Percentiles rank a stretch among this genome's conserved stretches.
Evolutionary conservation across 2,797 vertebrate species (phyloP).

Genomic region (Amniataba percoides): DNA sequence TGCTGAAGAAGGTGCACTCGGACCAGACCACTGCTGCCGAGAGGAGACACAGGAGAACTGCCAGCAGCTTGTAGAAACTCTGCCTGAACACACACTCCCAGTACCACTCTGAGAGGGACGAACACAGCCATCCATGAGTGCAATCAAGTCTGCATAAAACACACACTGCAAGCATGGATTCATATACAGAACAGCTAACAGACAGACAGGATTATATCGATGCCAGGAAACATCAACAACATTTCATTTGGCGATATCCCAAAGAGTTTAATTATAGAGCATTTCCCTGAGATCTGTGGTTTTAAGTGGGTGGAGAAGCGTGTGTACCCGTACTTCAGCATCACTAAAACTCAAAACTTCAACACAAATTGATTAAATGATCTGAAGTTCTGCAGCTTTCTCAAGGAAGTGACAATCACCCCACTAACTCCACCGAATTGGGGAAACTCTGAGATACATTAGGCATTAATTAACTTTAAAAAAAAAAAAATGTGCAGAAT

Average conservation of each 20-base stretch:
- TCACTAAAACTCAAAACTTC: neutral
- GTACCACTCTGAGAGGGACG: slow-evolving; percentile 90
- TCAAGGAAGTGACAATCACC: neutral
- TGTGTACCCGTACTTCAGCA: neutral
- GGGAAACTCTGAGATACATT: neutral
- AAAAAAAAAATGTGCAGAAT: neutral
- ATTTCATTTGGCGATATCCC: neutral
- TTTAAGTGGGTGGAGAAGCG: neutral
- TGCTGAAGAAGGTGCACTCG: slow-evolving; percentile 97
- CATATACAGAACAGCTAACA: neutral
- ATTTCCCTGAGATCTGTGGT: neutral
- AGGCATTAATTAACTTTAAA: no score
- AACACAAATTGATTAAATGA: neutral
- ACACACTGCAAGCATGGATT: neutral
- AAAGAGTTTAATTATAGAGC: neutral
- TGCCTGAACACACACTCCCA: slow-evolving; percentile 93
- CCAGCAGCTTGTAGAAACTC: slow-evolving; percentile 89
- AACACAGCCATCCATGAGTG: slow-evolving; percentile 8
- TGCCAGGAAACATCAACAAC: neutral
- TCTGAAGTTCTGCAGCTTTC: neutral
- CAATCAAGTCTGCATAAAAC: neutral
- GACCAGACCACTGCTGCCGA: slow-evolving; percentile 95
- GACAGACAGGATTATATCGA: neutral
- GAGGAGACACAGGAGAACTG: slow-evolving; percentile 88
- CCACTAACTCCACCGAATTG: neutral